Base-by-base conservation (phyloP, 37 sponge, comb jelly and placozoan genomes). In the Haliclona indistincta region DNA sequence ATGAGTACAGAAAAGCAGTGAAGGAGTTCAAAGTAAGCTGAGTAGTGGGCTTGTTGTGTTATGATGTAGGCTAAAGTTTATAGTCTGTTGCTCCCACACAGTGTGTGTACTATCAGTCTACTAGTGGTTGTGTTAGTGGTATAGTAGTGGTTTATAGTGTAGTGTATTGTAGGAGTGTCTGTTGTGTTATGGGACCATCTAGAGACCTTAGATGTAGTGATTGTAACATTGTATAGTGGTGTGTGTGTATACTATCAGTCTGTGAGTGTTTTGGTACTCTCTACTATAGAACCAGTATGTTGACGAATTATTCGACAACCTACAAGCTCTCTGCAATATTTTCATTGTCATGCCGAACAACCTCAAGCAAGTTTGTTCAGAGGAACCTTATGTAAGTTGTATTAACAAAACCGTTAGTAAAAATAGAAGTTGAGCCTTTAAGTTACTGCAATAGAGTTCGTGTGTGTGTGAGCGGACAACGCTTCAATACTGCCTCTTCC, bases 21-120 rank as follows among this genome's bases (percentile, higher is more conserved):
- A 82, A 89, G 52, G 80, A 79, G 19, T 96, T 93, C 42, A 71
- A 89, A 81, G 97, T 92, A 45, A 17, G 75, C 53, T n/a, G n/a
- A n/a, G n/a, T n/a, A n/a, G n/a, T n/a, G 63, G 22, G 23, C 26
- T 36, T 17, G 15, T 38, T 11, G 36, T 67, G 10, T 67, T 19
- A 17, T 41, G 28, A 10, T 67, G 41, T 67, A 28, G 15, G 19
- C 11, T 19, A 37, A 15, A 15, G 8, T 38, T 36, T 39, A 10
- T 67, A 11, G 10, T 19, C 17, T n/a, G 53, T 51, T 23, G 25
- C 13, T 11, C 10, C 28, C 13, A 19, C 13, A 19, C 13, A 19
- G 26, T 26, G 22, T 26, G 22, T 22, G 26, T 26, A 61, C 63
- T 11, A 19, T 23, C 63, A 61, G 25, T 11, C 63, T n/a, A n/a